Conservation (phyloP, 2,888 invertebrate species). For the Stenoptilia bipunctidactyla region DNA sequence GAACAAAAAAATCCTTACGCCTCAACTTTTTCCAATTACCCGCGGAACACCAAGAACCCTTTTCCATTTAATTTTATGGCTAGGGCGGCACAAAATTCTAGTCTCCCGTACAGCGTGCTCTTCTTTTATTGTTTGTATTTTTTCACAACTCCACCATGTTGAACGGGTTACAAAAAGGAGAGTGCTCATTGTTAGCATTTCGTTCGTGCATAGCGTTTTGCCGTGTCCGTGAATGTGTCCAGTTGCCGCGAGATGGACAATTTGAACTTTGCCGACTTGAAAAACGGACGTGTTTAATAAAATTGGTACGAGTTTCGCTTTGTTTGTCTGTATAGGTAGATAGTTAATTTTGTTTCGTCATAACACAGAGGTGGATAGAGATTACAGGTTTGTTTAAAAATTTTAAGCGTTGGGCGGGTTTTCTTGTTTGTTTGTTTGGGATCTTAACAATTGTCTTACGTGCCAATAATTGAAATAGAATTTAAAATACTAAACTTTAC, state of each 20-base stretch:
- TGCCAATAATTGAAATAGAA: too few species aligned
- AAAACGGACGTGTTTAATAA: neutral
- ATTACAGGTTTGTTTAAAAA: too few species aligned
- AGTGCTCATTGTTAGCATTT: slow-evolving; percentile 41
- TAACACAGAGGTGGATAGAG: too few species aligned
- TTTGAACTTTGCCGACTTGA: neutral
- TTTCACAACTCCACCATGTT: slow-evolving; percentile 32
- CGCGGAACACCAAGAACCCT: slow-evolving; percentile 22
- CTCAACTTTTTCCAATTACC: neutral
- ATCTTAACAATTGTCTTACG: too few species aligned
- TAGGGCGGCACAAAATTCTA: slow-evolving; percentile 39
- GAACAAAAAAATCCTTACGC: too few species aligned
- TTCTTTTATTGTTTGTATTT: slow-evolving; percentile 52
- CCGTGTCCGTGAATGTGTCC: slow-evolving; percentile 9
- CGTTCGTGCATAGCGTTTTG: slow-evolving; percentile 18
- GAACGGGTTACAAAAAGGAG: slow-evolving; percentile 30
- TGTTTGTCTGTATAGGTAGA: too few species aligned
- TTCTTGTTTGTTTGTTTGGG: too few species aligned
- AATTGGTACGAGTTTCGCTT: too few species aligned
- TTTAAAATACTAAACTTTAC: too few species aligned
- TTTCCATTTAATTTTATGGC: slow-evolving; percentile 53
- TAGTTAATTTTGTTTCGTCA: too few species aligned
- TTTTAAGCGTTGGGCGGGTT: too few species aligned
- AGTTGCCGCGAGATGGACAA: neutral
- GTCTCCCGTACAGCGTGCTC: slow-evolving; percentile 27